These are phyloP conservation scores for Sinocyclocheilus anophthalmus DNA, from an alignment of 2,113 vertebrate species.

Conservation along the genomic window DNA sequence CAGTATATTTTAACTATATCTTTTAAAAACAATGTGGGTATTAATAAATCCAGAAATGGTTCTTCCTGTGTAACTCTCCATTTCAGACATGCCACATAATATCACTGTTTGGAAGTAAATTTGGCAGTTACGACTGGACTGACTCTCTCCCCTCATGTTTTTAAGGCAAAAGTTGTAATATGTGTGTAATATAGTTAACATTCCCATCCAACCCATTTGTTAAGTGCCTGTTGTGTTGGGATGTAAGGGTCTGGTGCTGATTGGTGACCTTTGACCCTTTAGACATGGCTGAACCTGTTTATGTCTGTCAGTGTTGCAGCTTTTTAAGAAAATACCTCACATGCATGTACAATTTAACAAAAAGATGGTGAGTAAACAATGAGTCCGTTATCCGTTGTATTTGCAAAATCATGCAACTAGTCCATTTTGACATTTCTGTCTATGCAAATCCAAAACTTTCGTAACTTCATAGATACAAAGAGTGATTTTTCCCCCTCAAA, in stretches of 20 bases:
- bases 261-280: neutral
- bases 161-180: neutral
- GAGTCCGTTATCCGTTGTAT: no score
- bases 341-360: neutral
- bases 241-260: neutral
- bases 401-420: no score
- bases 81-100: neutral
- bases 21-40: neutral
- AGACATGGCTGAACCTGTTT: neutral
- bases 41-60: neutral
- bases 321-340: neutral
- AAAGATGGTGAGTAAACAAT: no score
- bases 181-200: neutral
- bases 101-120: neutral
- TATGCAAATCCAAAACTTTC: no score
- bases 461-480: no score
- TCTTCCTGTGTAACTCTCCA: neutral
- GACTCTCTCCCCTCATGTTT: neutral
- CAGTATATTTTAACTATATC: neutral
- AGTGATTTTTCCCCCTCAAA: no score
- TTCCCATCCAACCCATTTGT: neutral
- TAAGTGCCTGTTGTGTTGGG: neutral
- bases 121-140: neutral
- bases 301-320: neutral
- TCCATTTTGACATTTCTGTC: no score